A percentile compares a stretch with the other conserved stretches of the same genome.
phyloP scores from a whole-genome alignment of 2,113 vertebrate genomes.

The Noctilio leporinus region DNA sequence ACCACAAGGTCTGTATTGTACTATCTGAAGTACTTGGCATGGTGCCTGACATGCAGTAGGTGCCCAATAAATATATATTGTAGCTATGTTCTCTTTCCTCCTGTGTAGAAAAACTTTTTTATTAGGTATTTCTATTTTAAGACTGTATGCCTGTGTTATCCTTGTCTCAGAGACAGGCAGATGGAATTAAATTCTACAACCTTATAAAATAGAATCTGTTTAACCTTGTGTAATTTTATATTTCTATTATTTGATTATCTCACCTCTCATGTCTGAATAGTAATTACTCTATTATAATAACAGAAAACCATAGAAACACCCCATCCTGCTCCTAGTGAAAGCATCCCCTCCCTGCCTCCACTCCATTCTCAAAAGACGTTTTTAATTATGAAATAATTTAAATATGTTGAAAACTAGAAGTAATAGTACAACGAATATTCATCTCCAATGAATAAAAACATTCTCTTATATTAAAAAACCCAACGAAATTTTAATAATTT shows the following conservation, averaged over 20 bases:
- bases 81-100: neutral
- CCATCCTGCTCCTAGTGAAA: neutral
- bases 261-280: neutral
- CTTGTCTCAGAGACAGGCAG: neutral
- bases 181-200: slow-evolving; percentile 4
- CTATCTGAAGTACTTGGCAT: neutral
- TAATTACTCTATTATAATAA: neutral
- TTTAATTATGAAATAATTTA: neutral
- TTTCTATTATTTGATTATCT: neutral
- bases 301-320: neutral
- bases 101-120: neutral
- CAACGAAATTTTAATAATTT: slow-evolving; percentile 2
- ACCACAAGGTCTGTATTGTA: neutral
- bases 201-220: neutral
- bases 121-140: neutral
- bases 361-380: neutral
- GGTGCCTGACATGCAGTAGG: neutral
- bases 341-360: neutral
- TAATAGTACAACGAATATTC: neutral
- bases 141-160: neutral
- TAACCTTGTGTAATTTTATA: neutral
- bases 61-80: neutral
- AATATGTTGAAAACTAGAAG: neutral
- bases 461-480: neutral
- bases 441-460: neutral